A percentile compares a stretch with the other conserved stretches of the same genome.
These are phyloP conservation scores for Ciona savignyi DNA, from an alignment of 23 tunicate species.

Conservation along the genomic window DNA sequence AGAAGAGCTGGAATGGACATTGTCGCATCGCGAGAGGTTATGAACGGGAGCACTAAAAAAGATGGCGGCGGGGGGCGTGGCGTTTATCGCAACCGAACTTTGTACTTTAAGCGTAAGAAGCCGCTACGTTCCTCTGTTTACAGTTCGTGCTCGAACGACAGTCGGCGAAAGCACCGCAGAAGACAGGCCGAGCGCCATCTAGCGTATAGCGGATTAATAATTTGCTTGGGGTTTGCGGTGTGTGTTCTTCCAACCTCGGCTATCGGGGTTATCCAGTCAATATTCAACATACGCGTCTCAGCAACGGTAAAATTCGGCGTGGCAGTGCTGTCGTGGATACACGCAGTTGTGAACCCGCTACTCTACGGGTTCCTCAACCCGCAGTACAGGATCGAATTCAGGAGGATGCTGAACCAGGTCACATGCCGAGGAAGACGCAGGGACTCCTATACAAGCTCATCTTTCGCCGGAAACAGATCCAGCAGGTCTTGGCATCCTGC, in stretches of 20 bases:
- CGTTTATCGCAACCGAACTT: background rate
- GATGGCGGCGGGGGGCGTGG: background rate
- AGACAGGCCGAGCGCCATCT: slow-evolving; percentile 71
- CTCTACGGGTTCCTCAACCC: slow-evolving; percentile 77
- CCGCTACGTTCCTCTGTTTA: slow-evolving; percentile 18
- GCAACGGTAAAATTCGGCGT: slow-evolving; percentile 25
- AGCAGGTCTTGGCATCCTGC: background rate
- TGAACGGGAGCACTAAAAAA: background rate
- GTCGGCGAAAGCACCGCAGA: slow-evolving; percentile 23
- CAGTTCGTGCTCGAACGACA: slow-evolving; percentile 13
- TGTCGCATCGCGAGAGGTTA: background rate
- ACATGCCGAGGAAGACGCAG: background rate
- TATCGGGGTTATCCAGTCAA: slow-evolving; percentile 17
- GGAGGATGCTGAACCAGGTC: slow-evolving; percentile 12
- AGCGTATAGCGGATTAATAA: slow-evolving; percentile 70
- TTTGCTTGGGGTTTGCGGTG: slow-evolving; percentile 64
- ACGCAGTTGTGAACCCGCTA: slow-evolving; percentile 53
- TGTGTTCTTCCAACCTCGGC: slow-evolving; percentile 45
- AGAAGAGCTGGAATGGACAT: background rate
- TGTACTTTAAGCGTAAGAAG: slow-evolving; percentile 28
- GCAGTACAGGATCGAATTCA: slow-evolving; percentile 46
- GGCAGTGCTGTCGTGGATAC: slow-evolving; percentile 61
- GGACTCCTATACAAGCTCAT: background rate
- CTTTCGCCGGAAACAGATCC: background rate
- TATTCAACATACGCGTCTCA: slow-evolving; percentile 7